A percentile compares a stretch with the other conserved stretches of the same genome.
Conservation (phyloP, 2,113 vertebrate genomes). For the Paraplagusia blochii region DNA sequence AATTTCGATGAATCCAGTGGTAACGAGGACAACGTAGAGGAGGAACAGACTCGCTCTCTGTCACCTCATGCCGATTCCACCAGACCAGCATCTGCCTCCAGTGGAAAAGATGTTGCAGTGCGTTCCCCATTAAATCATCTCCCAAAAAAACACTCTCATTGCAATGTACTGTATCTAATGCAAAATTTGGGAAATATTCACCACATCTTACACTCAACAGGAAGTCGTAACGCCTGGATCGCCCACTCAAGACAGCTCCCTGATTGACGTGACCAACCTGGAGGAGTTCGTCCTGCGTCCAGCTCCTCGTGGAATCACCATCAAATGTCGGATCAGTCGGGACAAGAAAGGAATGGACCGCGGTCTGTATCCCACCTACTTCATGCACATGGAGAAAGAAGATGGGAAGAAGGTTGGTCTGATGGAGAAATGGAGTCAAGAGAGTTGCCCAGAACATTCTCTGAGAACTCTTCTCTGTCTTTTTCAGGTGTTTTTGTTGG, state of each 20-base stretch:
- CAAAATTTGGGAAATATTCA: background rate
- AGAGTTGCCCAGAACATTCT: background rate
- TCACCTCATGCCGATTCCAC: constrained; percentile 71
- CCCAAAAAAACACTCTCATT: background rate
- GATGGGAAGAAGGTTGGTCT: constrained; percentile 87
- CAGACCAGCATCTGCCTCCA: constrained; percentile 81
- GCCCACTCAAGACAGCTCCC: constrained; percentile 69
- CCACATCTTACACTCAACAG: constrained; percentile 51
- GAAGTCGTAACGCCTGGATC: constrained; percentile 75
- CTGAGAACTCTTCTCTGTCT: background rate
- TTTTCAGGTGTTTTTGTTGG: constrained; percentile 88
- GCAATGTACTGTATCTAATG: background rate
- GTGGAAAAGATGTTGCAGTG: constrained; percentile 81
- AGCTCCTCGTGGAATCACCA: constrained; percentile 83
- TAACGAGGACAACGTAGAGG: constrained; percentile 69
- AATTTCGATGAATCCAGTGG: constrained; percentile 90
- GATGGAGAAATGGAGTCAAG: background rate
- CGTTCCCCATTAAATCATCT: constrained; percentile 24
- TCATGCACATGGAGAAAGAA: constrained; percentile 94
- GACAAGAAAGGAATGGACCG: constrained; percentile 97
- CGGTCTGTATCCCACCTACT: constrained; percentile 93
- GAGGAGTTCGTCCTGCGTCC: constrained; percentile 88
- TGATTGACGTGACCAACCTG: constrained; percentile 82
- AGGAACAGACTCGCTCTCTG: constrained; percentile 63
- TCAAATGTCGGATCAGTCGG: constrained; percentile 89